Conservation (phyloP, 1,140 invertebrate species). For the Drosophila tropicalis region DNA sequence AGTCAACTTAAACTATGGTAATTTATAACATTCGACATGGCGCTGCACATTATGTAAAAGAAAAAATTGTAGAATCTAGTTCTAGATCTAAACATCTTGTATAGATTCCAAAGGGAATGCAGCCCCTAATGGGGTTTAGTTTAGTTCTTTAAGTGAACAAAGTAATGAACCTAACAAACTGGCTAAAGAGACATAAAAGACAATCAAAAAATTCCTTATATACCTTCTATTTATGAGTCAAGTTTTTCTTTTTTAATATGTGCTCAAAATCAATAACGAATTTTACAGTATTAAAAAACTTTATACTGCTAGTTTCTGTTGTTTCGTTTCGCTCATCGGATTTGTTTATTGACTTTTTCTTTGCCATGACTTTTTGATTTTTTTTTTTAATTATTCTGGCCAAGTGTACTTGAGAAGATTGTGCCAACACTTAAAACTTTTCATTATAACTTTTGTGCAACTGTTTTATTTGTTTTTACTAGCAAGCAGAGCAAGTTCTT, state of each 20-base stretch:
- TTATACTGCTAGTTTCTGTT: neutral
- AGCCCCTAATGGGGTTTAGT: no score
- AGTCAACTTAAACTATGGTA: no score
- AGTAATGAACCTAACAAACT: no score
- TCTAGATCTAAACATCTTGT: no score
- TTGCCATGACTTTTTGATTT: slow-evolving; percentile 26
- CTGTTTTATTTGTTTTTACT: slow-evolving; percentile 39
- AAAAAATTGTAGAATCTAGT: no score
- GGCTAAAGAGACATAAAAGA: no score
- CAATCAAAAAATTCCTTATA: neutral
- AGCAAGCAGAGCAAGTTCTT: slow-evolving; percentile 23
- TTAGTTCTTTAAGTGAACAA: no score
- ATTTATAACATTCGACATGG: no score
- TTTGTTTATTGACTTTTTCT: slow-evolving; percentile 18
- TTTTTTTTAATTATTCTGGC: slow-evolving; percentile 57
- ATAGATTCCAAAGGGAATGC: no score
- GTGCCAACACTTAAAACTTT: slow-evolving; percentile 53
- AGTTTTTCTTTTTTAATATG: neutral
- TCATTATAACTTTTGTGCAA: slow-evolving; percentile 35
- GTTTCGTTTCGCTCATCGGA: neutral
- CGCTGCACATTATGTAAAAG: no score
- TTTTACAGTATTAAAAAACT: neutral
- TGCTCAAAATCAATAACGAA: neutral
- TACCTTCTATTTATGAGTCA: neutral
- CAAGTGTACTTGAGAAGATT: slow-evolving; percentile 47